These are phyloP conservation scores for Agrypnus murinus DNA, from an alignment of 2,888 invertebrate species.

Conservation along the genomic window DNA sequence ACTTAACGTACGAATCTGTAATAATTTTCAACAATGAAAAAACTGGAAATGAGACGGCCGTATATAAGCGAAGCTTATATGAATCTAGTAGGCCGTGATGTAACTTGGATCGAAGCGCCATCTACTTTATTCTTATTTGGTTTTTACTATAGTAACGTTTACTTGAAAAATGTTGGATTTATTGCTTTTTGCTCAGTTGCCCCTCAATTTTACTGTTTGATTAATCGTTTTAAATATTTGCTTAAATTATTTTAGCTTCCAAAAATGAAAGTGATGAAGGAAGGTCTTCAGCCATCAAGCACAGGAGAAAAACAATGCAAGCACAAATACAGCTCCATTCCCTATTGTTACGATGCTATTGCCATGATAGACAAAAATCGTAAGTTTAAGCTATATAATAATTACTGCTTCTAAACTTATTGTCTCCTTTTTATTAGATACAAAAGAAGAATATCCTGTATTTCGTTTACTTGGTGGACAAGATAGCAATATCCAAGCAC, in stretches of 20 bases:
- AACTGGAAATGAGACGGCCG: no score
- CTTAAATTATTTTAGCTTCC: conserved; percentile 74
- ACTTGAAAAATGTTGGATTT: no score
- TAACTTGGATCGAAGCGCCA: no score
- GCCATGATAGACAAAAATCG: conserved; percentile 70
- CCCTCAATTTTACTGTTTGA: no score
- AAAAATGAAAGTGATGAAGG: conserved; percentile 83
- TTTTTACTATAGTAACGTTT: no score
- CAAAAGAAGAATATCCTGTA: conserved; percentile 47
- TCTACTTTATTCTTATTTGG: no score
- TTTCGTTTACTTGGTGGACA: conserved; percentile 55
- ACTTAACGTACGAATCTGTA: no score
- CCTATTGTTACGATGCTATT: conserved; percentile 91
- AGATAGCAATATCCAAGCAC: conserved; percentile 57
- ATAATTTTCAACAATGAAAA: no score
- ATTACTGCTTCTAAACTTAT: neutral
- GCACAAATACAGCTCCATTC: conserved; percentile 92
- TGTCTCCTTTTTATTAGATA: conserved; percentile 6
- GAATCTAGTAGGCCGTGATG: no score
- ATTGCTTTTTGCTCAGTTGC: no score
- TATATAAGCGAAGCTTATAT: no score
- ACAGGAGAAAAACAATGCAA: conserved; percentile 83
- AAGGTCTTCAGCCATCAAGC: conserved; percentile 69
- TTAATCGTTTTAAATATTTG: no score
- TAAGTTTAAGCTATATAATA: conserved; percentile 31